A percentile compares a stretch with the other conserved stretches of the same genome.
These are phyloP conservation scores for Siphamia tubifer DNA, from an alignment of 2,113 vertebrate genomes.

Conservation along the genomic window DNA sequence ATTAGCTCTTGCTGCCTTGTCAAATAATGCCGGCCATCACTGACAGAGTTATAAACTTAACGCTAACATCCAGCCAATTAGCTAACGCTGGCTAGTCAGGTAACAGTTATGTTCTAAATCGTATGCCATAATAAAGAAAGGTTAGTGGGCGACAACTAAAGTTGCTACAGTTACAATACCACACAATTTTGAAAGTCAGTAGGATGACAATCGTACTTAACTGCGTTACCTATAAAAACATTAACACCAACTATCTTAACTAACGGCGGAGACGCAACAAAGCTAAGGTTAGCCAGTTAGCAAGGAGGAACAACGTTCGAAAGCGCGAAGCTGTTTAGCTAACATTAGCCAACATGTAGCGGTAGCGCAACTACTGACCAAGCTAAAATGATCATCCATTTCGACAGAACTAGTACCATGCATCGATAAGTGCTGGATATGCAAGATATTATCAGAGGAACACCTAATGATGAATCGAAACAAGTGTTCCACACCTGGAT, in stretches of 20 bases:
- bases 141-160: neutral
- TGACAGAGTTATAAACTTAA: conserved; percentile 70
- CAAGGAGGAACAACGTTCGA: conserved; percentile 37
- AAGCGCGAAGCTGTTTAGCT: conserved; percentile 72
- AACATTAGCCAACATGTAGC: conserved; percentile 48
- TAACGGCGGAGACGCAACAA: conserved; percentile 29
- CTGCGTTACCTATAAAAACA: conserved; percentile 7
- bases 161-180: neutral
- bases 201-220: conserved; percentile 7
- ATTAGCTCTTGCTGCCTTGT: conserved; percentile 55
- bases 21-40: conserved; percentile 61
- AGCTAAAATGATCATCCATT: neutral
- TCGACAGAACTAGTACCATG: neutral
- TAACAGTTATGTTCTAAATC: conserved; percentile 19
- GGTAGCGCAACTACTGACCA: neutral
- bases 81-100: conserved; percentile 44
- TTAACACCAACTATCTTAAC: neutral
- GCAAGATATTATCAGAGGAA: neutral
- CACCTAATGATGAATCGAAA: neutral
- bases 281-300: conserved; percentile 50
- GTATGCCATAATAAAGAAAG: neutral
- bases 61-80: conserved; percentile 46
- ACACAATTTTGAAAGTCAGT: neutral
- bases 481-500: neutral
- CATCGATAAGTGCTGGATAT: no score